Conservation (phyloP, 2,888 invertebrate genomes). For the Folsomia candida region DNA sequence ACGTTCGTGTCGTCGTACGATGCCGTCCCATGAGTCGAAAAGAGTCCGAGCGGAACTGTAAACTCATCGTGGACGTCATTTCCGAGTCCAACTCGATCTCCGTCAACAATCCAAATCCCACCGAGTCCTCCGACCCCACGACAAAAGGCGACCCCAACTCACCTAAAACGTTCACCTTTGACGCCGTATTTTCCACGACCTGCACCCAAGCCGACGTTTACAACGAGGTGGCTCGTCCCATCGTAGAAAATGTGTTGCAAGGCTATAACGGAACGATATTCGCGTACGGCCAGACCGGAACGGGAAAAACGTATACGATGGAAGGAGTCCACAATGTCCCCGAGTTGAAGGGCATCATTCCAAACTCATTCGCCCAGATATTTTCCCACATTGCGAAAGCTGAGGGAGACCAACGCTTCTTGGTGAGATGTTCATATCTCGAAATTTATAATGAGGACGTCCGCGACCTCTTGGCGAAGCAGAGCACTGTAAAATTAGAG, state of each 20-base stretch:
- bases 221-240: conserved; percentile 91
- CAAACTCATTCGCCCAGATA: conserved; percentile 98
- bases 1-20: conserved; percentile 93
- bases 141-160: conserved; percentile 53
- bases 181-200: conserved; percentile 84
- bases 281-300: conserved; percentile 69
- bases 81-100: conserved; percentile 66
- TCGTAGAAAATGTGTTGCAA: conserved; percentile 92
- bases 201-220: conserved; percentile 92
- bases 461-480: conserved; percentile 85
- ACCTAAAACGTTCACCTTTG: conserved; percentile 88
- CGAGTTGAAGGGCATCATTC: conserved; percentile 92
- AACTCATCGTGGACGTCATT: conserved; percentile 68
- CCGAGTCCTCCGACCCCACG: conserved; percentile 52
- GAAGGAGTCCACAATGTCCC: conserved; percentile 84
- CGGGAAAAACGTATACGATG: conserved; percentile 99
- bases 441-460: conserved; percentile 99
- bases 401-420: conserved; percentile 77
- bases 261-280: conserved; percentile 93
- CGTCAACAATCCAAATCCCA: conserved; percentile 60
- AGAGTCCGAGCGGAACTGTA: conserved; percentile 58
- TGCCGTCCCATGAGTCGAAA: conserved; percentile 87
- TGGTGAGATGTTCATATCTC: conserved; percentile 94
- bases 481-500: conserved; percentile 84
- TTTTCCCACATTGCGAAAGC: conserved; percentile 96